Conservation (phyloP, 2,113 vertebrate genomes). For the Glareola pratincola region DNA sequence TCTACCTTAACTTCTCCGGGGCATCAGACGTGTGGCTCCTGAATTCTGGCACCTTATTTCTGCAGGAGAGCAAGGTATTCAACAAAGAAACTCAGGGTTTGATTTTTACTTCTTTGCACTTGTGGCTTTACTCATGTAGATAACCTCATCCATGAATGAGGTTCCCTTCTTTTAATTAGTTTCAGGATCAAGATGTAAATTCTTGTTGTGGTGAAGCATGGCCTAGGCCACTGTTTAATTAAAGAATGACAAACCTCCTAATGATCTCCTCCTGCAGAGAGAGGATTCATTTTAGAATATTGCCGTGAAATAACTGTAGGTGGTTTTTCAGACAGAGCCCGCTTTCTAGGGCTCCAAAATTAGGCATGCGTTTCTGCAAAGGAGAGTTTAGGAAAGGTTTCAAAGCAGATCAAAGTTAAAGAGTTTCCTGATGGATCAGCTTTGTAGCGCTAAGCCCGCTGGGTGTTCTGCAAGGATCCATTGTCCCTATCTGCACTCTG, state of each 20-base stretch:
- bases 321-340: not conserved
- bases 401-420: constrained; percentile 39
- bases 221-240: not conserved
- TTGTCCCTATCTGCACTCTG: not conserved
- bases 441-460: constrained; percentile 15
- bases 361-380: not conserved
- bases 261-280: not conserved
- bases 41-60: not conserved
- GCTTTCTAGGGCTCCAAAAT: not conserved
- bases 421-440: not conserved
- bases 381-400: not conserved
- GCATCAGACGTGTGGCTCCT: rapidly evolving
- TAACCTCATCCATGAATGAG: not conserved
- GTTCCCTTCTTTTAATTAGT: not conserved
- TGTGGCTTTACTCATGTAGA: not conserved
- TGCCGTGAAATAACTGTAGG: not conserved
- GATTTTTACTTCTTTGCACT: not conserved
- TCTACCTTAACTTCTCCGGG: not conserved
- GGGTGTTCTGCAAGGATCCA: not conserved
- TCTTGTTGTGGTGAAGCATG: not conserved
- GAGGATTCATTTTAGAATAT: not conserved
- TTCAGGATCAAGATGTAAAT: not conserved
- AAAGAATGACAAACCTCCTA: not conserved
- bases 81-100: not conserved
- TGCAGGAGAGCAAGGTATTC: not conserved